phyloP scores from a whole-genome alignment of 2,888 invertebrate genomes.

The Hipparchia semele region DNA sequence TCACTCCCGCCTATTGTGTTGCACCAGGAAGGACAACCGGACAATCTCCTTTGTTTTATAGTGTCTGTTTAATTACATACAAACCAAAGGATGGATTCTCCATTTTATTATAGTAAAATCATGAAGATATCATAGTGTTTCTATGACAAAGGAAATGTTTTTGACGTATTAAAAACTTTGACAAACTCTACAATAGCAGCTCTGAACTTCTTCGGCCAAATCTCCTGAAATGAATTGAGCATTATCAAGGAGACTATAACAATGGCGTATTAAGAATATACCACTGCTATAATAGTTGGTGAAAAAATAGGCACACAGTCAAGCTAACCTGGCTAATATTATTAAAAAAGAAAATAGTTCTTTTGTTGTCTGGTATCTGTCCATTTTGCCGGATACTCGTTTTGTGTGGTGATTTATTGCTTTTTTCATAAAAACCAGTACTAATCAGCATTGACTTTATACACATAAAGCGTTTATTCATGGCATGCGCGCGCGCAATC shows the following conservation, averaged over 20 bases:
- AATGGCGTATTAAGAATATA: too few relatives aligned
- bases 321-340: not conserved
- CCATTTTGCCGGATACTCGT: constrained; percentile 25
- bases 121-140: not conserved
- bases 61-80: not conserved
- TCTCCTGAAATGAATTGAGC: too few relatives aligned
- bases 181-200: not conserved
- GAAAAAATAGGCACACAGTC: too few relatives aligned
- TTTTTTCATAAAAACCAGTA: constrained; percentile 27
- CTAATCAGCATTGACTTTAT: constrained; percentile 29
- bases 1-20: constrained; percentile 8
- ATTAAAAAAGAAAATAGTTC: constrained; percentile 6
- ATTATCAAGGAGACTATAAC: too few relatives aligned
- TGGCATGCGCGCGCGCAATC: constrained; percentile 54
- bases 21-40: constrained; percentile 16
- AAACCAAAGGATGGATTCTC: too few relatives aligned
- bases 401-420: constrained; percentile 30
- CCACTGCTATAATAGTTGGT: too few relatives aligned
- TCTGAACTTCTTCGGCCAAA: too few relatives aligned
- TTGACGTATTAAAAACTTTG: not conserved
- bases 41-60: not conserved
- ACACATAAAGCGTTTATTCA: constrained; percentile 62
- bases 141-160: not conserved
- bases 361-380: constrained; percentile 26
- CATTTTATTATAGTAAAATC: too few relatives aligned